These are phyloP conservation scores for Xenopus laevis DNA, from an alignment of 2,113 vertebrate genomes.

Conservation along the genomic window DNA sequence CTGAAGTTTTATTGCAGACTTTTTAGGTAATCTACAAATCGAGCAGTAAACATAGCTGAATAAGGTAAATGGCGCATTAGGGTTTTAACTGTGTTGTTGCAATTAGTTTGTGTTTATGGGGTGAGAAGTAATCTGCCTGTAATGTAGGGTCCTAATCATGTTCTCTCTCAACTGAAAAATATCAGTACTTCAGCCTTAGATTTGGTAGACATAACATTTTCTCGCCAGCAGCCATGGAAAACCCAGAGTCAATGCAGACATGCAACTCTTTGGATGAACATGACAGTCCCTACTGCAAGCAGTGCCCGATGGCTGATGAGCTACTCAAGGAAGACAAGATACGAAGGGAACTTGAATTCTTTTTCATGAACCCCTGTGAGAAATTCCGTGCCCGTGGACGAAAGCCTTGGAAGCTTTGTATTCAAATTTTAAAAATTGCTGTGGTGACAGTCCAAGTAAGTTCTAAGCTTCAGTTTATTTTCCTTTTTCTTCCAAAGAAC, in stretches of 20 bases:
- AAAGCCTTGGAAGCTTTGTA: slow-evolving; percentile 88
- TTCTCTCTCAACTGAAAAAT: too few species aligned
- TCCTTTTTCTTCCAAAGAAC: too few species aligned
- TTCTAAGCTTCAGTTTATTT: too few species aligned
- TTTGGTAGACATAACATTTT: slow-evolving; percentile 12
- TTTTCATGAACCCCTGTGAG: slow-evolving; percentile 95
- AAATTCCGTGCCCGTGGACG: slow-evolving; percentile 88
- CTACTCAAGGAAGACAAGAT: slow-evolving; percentile 75
- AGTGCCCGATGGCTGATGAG: slow-evolving; percentile 49
- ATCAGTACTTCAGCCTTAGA: too few species aligned
- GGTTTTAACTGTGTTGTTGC: too few species aligned
- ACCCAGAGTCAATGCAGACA: slow-evolving; percentile 52
- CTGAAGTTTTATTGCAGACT: too few species aligned
- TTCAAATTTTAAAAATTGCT: slow-evolving; percentile 87
- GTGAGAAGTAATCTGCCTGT: too few species aligned
- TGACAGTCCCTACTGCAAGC: slow-evolving; percentile 51
- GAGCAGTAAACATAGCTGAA: too few species aligned
- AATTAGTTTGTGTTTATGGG: too few species aligned
- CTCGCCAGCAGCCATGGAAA: slow-evolving; percentile 62
- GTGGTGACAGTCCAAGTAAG: slow-evolving; percentile 87
- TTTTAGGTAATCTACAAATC: too few species aligned
- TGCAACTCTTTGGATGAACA: slow-evolving; percentile 41
- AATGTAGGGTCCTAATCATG: too few species aligned
- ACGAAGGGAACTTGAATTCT: slow-evolving; percentile 86
- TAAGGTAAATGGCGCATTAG: too few species aligned